Evolutionary conservation across 2,113 vertebrate genomes (phyloP), one percentile per base, ranked within the genome.

Genomic region (Seriola rivoliana): DNA sequence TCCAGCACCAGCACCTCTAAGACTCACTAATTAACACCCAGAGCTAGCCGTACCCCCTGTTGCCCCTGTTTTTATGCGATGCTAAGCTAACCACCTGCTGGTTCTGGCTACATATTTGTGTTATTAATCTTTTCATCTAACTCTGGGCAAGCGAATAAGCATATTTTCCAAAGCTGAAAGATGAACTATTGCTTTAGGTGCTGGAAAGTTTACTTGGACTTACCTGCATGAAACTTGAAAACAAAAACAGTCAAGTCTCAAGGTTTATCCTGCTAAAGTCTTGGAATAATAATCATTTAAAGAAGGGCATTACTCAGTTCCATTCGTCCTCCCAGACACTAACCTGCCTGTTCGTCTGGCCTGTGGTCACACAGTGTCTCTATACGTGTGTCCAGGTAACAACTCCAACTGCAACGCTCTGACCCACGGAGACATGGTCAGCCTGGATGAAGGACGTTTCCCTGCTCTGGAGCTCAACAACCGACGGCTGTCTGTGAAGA

Each of bases 391-490:
- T 64, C 0, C 95, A 99, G 98, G 97, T 52, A 97, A 94, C 81
- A 96, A 92, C 88, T 94, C 96, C 84, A 99, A 99, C 92, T 96
- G 96, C 0, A 96, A 96, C 0, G 96, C 96, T 0, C 94, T 99
- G 58, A 96, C 96, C 68, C 98, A 99, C 0, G 97, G 97, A 0
- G 98, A 99, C 94, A 98, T 99, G 97, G 96, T 99, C 71, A 98
- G 98, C 84, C 94, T 99, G 91, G 98, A 99, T 0, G 98, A 99
- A 65, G 96, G 97, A 82, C 97, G 97, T 6, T 99, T 99, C 81
- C 97, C 98, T 0, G 96, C 98, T 3, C 93, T 99, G 93, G 98
- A 99, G 66, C 97, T 99, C 82, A 99, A 99, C 95, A 99, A 98
- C 95, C 96, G 98, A 0, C 94, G 97, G 2, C 96, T 99, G 62